Evolutionary conservation across 2,888 invertebrate genomes (phyloP).

Genomic region (Neoascia interrupta): DNA sequence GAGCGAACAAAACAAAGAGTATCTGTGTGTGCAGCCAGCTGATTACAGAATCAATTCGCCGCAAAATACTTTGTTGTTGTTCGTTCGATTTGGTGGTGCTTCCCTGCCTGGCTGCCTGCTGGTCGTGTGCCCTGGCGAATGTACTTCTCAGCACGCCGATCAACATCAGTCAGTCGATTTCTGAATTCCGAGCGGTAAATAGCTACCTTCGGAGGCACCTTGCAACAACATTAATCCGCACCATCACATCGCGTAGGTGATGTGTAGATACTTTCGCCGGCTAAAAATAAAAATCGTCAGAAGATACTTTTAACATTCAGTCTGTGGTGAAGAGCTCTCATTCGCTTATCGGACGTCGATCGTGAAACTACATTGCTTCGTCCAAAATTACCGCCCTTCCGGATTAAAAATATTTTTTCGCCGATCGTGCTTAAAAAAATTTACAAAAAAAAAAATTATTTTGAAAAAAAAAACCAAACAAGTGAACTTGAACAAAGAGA

Average conservation of each 20-base stretch:
- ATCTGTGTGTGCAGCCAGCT: slow-evolving; percentile 47
- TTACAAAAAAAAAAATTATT: slow-evolving; percentile 20
- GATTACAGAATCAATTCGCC: slow-evolving; percentile 65
- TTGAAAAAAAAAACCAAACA: slow-evolving; percentile 68
- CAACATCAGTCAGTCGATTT: slow-evolving; percentile 61
- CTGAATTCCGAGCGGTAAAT: slow-evolving; percentile 48
- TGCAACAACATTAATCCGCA: slow-evolving; percentile 1
- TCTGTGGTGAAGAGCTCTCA: slow-evolving; percentile 76
- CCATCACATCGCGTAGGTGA: slow-evolving; percentile 62
- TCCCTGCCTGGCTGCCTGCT: slow-evolving; percentile 24
- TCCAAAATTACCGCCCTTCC: slow-evolving; percentile 14
- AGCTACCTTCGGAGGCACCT: slow-evolving; percentile 6
- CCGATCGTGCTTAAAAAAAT: slow-evolving; percentile 63
- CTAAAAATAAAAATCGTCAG: slow-evolving; percentile 63
- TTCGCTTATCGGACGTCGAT: slow-evolving; percentile 77
- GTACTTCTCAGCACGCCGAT: slow-evolving; percentile 57
- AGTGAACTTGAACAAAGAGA: slow-evolving; percentile 65
- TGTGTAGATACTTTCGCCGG: slow-evolving; percentile 67
- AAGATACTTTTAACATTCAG: slow-evolving; percentile 73
- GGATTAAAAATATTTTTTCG: slow-evolving; percentile 50
- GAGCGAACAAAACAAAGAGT: neutral
- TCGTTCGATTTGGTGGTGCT: too few relatives aligned
- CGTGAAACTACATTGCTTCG: slow-evolving; percentile 66
- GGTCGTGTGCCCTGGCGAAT: slow-evolving; percentile 57
- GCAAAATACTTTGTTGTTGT: slow-evolving; percentile 27